Evolutionary conservation across 2,888 invertebrate species (phyloP).

Genomic region (Hydraecia micacea): DNA sequence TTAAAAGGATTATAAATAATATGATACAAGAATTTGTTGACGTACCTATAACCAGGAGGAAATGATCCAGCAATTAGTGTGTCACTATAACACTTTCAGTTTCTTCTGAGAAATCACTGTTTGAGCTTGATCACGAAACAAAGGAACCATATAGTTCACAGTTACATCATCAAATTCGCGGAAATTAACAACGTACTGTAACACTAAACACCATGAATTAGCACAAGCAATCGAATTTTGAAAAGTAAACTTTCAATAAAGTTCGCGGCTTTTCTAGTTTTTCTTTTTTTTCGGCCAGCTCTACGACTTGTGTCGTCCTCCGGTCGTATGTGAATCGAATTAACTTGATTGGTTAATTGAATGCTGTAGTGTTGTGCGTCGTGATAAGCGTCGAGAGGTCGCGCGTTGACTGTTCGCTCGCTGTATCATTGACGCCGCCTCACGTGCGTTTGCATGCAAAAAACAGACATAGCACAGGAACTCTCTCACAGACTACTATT

Average conservation of each 20-base stretch:
- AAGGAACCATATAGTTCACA: slow-evolving; percentile 80
- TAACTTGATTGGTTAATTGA: slow-evolving; percentile 81
- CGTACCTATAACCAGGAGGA: slow-evolving; percentile 72
- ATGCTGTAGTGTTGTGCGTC: slow-evolving; percentile 77
- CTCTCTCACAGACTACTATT: slow-evolving; percentile 77
- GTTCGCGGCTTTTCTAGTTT: slow-evolving; percentile 18
- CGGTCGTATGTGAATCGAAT: slow-evolving; percentile 74
- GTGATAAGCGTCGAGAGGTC: slow-evolving; percentile 87
- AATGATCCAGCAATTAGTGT: slow-evolving; percentile 75
- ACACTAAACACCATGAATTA: slow-evolving; percentile 75
- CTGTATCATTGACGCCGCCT: slow-evolving; percentile 84
- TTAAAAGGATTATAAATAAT: slow-evolving; percentile 47
- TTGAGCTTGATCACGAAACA: slow-evolving; percentile 75
- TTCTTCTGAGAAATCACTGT: slow-evolving; percentile 79
- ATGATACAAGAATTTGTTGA: slow-evolving; percentile 52
- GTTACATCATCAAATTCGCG: slow-evolving; percentile 85
- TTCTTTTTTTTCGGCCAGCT: slow-evolving; percentile 26
- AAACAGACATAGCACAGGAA: slow-evolving; percentile 82
- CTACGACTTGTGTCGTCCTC: slow-evolving; percentile 39
- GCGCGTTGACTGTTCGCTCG: slow-evolving; percentile 84
- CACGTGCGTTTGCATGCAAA: slow-evolving; percentile 88
- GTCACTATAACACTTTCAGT: slow-evolving; percentile 82
- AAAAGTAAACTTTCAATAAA: slow-evolving; percentile 47
- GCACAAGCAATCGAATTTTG: slow-evolving; percentile 68
- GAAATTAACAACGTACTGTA: slow-evolving; percentile 75